Evolutionary conservation across 2,113 vertebrate genomes (phyloP).

Genomic region (Lophius piscatorius): DNA sequence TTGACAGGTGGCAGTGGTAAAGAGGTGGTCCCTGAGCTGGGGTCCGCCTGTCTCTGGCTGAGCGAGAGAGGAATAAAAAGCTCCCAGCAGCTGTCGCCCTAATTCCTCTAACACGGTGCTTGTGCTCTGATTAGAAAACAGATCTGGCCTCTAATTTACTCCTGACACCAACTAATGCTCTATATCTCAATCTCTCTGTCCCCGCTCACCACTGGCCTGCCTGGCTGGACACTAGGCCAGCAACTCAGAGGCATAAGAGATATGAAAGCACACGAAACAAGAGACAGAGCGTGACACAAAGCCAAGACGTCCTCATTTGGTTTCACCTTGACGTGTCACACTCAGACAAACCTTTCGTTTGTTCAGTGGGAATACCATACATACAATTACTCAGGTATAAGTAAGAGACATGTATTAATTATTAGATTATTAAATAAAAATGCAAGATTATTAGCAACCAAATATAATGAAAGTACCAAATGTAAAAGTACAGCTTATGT

Average conservation of each 20-base stretch:
- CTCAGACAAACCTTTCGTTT: conserved; percentile 10
- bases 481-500: too few relatives aligned
- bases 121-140: conserved; percentile 98
- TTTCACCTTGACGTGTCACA: not conserved
- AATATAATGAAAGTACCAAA: too few relatives aligned
- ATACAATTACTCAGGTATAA: too few relatives aligned
- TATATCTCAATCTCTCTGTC: conserved; percentile 86
- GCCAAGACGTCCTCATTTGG: not conserved
- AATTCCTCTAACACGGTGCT: conserved; percentile 95
- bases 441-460: too few relatives aligned
- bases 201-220: conserved; percentile 58
- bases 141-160: conserved; percentile 95
- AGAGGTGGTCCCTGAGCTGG: conserved; percentile 79
- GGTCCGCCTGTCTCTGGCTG: conserved; percentile 78
- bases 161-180: conserved; percentile 93
- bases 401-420: too few relatives aligned
- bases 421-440: too few relatives aligned
- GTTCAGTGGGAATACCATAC: too few relatives aligned
- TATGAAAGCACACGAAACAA: not conserved
- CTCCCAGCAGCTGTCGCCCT: conserved; percentile 94
- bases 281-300: not conserved
- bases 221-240: conserved; percentile 53
- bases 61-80: conserved; percentile 78
- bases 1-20: conserved; percentile 79
- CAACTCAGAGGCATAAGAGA: conserved; percentile 13